These are phyloP conservation scores for Homarus gammarus DNA, from an alignment of 2,888 invertebrate species.

Conservation along the genomic window DNA sequence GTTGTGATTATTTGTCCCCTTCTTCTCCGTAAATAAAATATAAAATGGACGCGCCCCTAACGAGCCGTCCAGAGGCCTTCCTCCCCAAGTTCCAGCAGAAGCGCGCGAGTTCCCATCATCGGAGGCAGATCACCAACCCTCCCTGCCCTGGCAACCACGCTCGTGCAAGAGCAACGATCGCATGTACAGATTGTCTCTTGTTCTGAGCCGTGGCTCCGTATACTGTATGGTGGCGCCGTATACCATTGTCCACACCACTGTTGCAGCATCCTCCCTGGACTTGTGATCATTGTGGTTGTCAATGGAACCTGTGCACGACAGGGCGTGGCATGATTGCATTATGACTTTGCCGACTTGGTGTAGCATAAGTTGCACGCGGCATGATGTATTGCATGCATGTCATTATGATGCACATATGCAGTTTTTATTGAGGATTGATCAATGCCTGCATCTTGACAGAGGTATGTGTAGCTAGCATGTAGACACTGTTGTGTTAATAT, in stretches of 20 bases:
- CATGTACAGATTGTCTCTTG: constrained; percentile 65
- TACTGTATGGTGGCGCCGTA: constrained; percentile 74
- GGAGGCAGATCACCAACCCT: constrained; percentile 55
- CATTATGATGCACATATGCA: constrained; percentile 28
- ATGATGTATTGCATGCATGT: constrained; percentile 28
- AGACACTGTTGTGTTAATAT: neutral
- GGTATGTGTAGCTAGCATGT: constrained; percentile 23
- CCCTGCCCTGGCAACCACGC: constrained; percentile 69
- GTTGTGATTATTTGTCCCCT: constrained; percentile 46
- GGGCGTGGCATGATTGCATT: constrained; percentile 49
- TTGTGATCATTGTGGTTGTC: constrained; percentile 41
- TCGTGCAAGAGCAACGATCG: constrained; percentile 52
- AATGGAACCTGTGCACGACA: constrained; percentile 39
- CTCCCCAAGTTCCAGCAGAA: constrained; percentile 51
- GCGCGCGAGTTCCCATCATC: constrained; percentile 48
- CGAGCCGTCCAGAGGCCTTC: constrained; percentile 46
- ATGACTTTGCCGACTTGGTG: constrained; percentile 38
- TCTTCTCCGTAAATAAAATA: constrained; percentile 40
- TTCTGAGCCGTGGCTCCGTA: constrained; percentile 69
- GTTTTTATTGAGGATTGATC: constrained; percentile 7
- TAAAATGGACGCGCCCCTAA: constrained; percentile 46
- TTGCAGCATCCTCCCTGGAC: constrained; percentile 38
- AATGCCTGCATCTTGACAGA: neutral
- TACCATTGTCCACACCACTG: constrained; percentile 60
- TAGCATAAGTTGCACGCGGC: constrained; percentile 52